Base-by-base conservation (phyloP, 2,113 vertebrate genomes). In the Tetrax tetrax region DNA sequence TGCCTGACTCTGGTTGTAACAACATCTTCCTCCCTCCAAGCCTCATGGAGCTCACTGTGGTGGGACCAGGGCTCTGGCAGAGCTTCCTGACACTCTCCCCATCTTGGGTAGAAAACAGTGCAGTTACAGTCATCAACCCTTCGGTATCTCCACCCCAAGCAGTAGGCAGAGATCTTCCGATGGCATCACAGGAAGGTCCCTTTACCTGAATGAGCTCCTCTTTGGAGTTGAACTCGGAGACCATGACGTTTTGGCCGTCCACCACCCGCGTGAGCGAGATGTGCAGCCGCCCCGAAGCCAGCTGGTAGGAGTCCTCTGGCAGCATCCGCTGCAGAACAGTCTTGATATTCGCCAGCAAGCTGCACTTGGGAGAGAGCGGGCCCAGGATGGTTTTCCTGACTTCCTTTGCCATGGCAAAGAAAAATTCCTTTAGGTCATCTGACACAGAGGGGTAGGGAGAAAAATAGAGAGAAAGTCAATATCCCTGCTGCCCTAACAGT, bases 131-230 rank as follows among this genome's bases (percentile, higher is more conserved):
- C 43, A 37, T 27, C 78, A 29, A 1, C 1, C 0, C 45, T 7
- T 15, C 4, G 6, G 6, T 7, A 3, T 18, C 65, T 43, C 45
- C 81, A 37, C 20, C 19, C 71, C 35, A 38, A 33, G 50, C 3
- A 2, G 24, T 2, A 29, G 33, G 38, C 10, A 11, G 24, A 48
- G 68, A 18, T 37, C 29, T 61, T 41, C 37, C 75, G 12, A 25
- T 0, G 0, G 54, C 66, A 9, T 7, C 69, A 29, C 12, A 31
- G 54, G 83, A 54, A 41, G 31, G 54, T 47, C 10, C 47, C 18
- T 38, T 93, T 95, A 98, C 99, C 98, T 99, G 98, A 1, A 99
- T 96, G 56, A 99, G 98, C 33, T 99, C 99, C n/a, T 99, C 98
- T 57, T 98, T 99, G 7, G 99, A 99, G 11, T 92, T 98, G 86